Percentiles rank a stretch among this genome's conserved stretches.
Evolutionary conservation across 2,797 vertebrate species (phyloP).

Genomic region (Clarias pachynema): DNA sequence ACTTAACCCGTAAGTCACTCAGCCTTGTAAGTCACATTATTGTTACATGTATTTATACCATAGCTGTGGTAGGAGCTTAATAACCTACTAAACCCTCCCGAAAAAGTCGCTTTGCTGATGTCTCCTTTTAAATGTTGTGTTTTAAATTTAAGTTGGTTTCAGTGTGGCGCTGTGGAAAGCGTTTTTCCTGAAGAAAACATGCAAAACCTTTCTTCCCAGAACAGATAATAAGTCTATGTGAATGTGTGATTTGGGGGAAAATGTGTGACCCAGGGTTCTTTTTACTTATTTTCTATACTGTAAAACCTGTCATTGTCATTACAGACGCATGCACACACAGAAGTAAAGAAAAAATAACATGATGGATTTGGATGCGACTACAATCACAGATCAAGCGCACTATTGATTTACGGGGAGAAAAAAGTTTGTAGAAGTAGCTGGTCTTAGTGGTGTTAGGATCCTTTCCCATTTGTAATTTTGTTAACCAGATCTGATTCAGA

Average conservation of each 20-base stretch:
- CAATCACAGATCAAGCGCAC: background rate
- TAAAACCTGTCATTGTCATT: background rate
- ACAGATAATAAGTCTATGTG: background rate
- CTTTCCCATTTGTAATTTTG: background rate
- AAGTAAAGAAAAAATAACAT: no score
- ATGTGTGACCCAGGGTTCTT: background rate
- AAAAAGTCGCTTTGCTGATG: background rate
- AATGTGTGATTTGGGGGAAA: background rate
- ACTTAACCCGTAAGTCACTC: no score
- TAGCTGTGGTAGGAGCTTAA: background rate
- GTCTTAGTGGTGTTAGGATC: background rate
- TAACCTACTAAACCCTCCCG: no score
- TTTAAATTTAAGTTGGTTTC: background rate
- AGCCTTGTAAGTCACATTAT: background rate
- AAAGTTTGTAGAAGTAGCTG: background rate
- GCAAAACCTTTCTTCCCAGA: background rate
- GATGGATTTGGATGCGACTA: background rate
- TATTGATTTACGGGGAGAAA: background rate
- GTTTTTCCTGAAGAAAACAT: background rate
- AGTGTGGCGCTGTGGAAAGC: background rate
- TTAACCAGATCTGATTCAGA: background rate
- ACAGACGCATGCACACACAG: background rate
- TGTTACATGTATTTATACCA: background rate
- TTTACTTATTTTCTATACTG: background rate
- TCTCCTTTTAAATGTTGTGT: no score